A percentile compares a stretch with the other conserved stretches of the same genome.
These are phyloP conservation scores for Pangasius mekongensis DNA, from an alignment of 2,797 vertebrate species.

Conservation along the genomic window DNA sequence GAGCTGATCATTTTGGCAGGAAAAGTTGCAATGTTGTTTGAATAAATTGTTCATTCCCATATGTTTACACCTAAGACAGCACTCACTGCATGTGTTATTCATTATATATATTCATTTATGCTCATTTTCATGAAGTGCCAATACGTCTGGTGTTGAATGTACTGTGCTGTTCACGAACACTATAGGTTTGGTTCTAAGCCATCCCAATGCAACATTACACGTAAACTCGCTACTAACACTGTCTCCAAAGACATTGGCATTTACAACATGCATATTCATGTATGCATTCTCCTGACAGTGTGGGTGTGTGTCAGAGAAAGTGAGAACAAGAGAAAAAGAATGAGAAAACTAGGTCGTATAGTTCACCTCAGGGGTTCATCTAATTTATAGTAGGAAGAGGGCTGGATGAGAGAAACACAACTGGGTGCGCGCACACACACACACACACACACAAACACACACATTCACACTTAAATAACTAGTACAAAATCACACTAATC, in stretches of 20 bases:
- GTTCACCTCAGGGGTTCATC: constrained; percentile 78
- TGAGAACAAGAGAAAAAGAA: constrained; percentile 42
- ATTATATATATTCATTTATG: not conserved
- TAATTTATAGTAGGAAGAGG: constrained; percentile 44
- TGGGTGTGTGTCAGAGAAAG: not conserved
- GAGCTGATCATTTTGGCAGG: not conserved
- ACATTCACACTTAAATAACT: not conserved
- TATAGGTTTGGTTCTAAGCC: not conserved
- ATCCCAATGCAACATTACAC: constrained; percentile 43
- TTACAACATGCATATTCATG: constrained; percentile 48
- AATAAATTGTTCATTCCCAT: not conserved
- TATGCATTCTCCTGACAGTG: constrained; percentile 2
- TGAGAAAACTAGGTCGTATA: constrained; percentile 78
- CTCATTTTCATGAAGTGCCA: not conserved
- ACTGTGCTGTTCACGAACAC: not conserved
- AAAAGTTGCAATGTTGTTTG: not conserved
- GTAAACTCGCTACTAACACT: constrained; percentile 28
- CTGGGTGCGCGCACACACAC: not conserved
- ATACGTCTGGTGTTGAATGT: not conserved
- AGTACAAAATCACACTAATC: constrained; percentile 30
- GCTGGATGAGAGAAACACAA: constrained; percentile 15
- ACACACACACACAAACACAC: constrained; percentile 17
- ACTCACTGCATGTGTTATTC: not conserved
- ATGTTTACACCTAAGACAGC: too few relatives aligned
- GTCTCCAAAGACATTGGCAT: constrained; percentile 40